phyloP scores from a whole-genome alignment of 92 coral and sea anemone genomes.

The Epizoanthus scotinus region DNA sequence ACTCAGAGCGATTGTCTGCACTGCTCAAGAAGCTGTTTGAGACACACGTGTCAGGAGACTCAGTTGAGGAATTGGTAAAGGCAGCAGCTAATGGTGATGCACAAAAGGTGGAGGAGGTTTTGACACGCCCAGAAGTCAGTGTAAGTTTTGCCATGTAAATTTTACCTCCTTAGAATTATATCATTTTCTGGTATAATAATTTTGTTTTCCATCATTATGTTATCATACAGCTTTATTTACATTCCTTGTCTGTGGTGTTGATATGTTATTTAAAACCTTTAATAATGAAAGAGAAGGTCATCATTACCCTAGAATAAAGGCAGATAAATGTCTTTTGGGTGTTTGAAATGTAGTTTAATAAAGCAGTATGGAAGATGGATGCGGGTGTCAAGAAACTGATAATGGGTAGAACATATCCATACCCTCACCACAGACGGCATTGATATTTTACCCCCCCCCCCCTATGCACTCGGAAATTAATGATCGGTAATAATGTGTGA shows the following conservation, averaged over 20 bases:
- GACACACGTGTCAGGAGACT: slow-evolving; percentile 95
- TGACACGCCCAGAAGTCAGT: slow-evolving; percentile 79
- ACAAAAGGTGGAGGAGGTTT: slow-evolving; percentile 78
- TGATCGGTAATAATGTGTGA: too few relatives aligned
- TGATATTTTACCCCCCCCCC: too few relatives aligned
- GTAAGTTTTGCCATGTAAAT: slow-evolving; percentile 48
- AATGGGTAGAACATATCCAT: too few relatives aligned
- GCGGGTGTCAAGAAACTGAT: not conserved
- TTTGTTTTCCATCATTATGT: not conserved
- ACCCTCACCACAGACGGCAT: too few relatives aligned
- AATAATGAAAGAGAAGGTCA: too few relatives aligned
- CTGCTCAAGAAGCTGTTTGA: slow-evolving; percentile 95
- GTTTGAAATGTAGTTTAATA: not conserved
- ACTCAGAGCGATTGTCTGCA: slow-evolving; percentile 84
- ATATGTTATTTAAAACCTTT: not conserved
- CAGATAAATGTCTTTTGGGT: too few relatives aligned
- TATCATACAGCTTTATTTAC: not conserved
- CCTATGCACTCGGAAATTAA: too few relatives aligned
- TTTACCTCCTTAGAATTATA: not conserved
- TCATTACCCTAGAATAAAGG: too few relatives aligned
- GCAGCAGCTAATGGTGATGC: slow-evolving; percentile 97
- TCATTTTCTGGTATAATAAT: not conserved
- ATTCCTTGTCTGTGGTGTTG: not conserved
- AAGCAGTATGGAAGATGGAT: not conserved
- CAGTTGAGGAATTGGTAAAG: slow-evolving; percentile 95